Percentiles rank a stretch among this genome's conserved stretches.
Conservation (phyloP, 2,888 invertebrate genomes). For the Prosapia bicincta region DNA sequence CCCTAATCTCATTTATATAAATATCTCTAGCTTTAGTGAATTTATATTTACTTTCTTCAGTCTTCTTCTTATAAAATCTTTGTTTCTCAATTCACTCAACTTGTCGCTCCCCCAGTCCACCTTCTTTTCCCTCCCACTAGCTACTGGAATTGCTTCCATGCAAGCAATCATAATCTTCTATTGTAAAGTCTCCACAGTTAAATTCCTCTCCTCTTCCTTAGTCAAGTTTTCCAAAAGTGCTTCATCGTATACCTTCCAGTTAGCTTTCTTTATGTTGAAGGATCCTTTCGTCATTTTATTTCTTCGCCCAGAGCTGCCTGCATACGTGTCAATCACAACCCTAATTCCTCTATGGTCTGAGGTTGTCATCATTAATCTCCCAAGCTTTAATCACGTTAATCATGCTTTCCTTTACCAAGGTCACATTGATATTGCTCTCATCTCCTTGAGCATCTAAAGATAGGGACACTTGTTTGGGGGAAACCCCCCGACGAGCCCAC, state of each 20-base stretch:
- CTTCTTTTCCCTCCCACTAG: not conserved
- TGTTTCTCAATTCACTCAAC: not conserved
- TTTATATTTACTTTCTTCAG: not conserved
- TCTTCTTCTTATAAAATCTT: not conserved
- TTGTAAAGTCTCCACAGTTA: not conserved
- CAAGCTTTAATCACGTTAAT: not conserved
- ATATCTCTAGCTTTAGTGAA: not conserved
- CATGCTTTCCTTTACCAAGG: not conserved
- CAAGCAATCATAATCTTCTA: not conserved
- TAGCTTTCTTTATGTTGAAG: not conserved
- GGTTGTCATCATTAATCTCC: not conserved
- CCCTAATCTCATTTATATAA: too few species aligned
- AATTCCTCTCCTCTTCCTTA: not conserved
- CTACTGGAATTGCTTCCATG: not conserved
- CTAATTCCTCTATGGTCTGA: too few species aligned
- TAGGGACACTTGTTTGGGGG: not conserved
- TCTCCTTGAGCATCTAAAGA: not conserved
- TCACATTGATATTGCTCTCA: not conserved
- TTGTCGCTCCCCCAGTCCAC: not conserved
- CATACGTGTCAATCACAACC: not conserved
- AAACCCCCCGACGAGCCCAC: not conserved
- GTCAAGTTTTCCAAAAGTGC: not conserved
- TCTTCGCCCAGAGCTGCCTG: not conserved
- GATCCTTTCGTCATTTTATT: not conserved
- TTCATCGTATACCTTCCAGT: not conserved